These are phyloP conservation scores for Margaritifera margaritifera DNA, from an alignment of 2,888 invertebrate species.

Conservation along the genomic window DNA sequence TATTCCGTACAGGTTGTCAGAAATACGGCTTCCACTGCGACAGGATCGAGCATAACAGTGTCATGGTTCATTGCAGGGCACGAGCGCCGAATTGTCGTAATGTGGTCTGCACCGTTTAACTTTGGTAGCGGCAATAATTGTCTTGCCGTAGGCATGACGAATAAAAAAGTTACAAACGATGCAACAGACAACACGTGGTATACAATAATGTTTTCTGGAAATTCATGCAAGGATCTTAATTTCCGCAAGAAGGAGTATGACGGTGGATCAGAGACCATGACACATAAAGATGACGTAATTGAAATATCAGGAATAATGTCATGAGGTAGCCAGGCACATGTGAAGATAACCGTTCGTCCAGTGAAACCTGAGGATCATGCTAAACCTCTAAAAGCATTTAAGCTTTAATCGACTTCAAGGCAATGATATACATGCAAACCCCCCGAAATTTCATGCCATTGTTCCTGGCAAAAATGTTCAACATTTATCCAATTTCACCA, in stretches of 20 bases:
- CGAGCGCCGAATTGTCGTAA: conserved; percentile 1
- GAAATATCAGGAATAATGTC: conserved; percentile 9
- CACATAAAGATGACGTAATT: not conserved
- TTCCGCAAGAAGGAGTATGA: not conserved
- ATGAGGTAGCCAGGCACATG: conserved; percentile 3
- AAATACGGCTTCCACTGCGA: conserved; percentile 1
- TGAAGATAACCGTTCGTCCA: conserved; percentile 1
- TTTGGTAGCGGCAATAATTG: not conserved
- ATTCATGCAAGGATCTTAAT: no score
- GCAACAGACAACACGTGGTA: not conserved
- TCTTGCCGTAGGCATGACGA: conserved; percentile 8
- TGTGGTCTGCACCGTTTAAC: conserved; percentile 10
- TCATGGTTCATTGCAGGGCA: conserved; percentile 5
- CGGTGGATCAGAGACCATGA: not conserved
- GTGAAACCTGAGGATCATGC: no score
- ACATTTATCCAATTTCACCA: no score
- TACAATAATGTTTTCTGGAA: no score
- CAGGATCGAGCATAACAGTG: conserved; percentile 2
- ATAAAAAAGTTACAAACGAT: not conserved
- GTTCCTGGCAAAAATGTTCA: no score
- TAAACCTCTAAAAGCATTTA: no score
- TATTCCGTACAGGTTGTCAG: not conserved
- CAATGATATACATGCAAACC: no score
- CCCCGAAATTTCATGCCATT: no score
- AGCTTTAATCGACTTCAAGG: no score